Percentiles rank a stretch among this genome's conserved stretches.
Evolutionary conservation across 2,888 invertebrate species (phyloP).

Genomic region (Galerucella nymphaeae): DNA sequence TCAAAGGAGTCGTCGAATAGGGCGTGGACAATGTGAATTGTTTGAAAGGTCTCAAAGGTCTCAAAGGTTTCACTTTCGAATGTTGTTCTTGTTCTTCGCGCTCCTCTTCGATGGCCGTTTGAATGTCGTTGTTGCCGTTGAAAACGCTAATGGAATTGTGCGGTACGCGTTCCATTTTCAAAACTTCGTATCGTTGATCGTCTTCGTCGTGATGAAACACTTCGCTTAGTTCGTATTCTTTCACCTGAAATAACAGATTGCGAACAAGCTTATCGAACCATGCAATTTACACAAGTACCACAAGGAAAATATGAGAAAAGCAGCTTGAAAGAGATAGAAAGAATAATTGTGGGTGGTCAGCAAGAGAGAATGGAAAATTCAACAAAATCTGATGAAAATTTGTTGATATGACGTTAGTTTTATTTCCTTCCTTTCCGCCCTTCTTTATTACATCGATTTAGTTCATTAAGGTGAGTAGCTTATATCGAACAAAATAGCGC

Average conservation of each 20-base stretch:
- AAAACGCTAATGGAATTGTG: conserved; percentile 72
- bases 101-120: conserved; percentile 84
- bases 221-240: conserved; percentile 88
- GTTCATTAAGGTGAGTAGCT: conserved; percentile 29
- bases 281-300: no score
- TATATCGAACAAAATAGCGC: conserved; percentile 28
- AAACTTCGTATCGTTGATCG: conserved; percentile 79
- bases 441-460: conserved; percentile 20
- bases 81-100: conserved; percentile 73
- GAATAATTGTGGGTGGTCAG: no score
- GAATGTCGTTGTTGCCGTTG: conserved; percentile 76
- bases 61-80: conserved; percentile 50
- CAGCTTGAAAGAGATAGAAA: no score
- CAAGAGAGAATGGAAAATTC: no score
- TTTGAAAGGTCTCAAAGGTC: conserved; percentile 49
- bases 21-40: conserved; percentile 52
- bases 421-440: background rate
- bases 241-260: conserved; percentile 70
- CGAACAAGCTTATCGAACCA: background rate
- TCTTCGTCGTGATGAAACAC: conserved; percentile 87
- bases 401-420: background rate
- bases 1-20: conserved; percentile 50
- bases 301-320: no score
- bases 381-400: background rate
- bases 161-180: conserved; percentile 70